phyloP scores from a whole-genome alignment of 2,888 invertebrate genomes.

The Drosophila austrosaltans region DNA sequence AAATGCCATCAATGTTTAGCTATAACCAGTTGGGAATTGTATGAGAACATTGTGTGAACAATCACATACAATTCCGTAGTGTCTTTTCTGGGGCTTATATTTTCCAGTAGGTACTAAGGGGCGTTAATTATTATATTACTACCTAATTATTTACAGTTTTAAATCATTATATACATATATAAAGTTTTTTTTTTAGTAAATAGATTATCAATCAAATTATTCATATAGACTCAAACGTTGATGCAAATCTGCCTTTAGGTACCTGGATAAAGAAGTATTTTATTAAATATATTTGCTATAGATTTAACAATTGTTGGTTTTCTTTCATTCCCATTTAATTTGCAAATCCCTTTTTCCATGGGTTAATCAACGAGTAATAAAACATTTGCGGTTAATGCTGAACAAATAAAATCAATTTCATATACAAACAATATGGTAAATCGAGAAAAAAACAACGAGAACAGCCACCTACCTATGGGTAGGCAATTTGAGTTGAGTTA shows the following conservation, averaged over 20 bases:
- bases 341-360: conserved; percentile 5
- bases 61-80: no score
- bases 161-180: no score
- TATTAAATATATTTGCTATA: background rate
- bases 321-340: background rate
- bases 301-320: background rate
- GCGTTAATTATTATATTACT: no score
- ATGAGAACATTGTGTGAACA: no score
- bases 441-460: background rate
- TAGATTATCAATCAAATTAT: background rate
- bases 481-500: conserved; percentile 42
- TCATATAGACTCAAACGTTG: background rate
- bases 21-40: no score
- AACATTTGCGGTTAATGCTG: conserved; percentile 26
- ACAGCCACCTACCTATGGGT: background rate
- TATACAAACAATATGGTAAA: conserved; percentile 31
- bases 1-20: no score
- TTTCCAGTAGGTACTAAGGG: no score
- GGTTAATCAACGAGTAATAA: conserved; percentile 16
- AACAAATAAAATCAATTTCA: conserved; percentile 47
- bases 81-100: no score
- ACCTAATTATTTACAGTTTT: no score
- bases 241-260: background rate
- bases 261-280: background rate
- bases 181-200: no score